Evolutionary conservation across 2,113 vertebrate species (phyloP).

Genomic region (Elephantulus edwardii): DNA sequence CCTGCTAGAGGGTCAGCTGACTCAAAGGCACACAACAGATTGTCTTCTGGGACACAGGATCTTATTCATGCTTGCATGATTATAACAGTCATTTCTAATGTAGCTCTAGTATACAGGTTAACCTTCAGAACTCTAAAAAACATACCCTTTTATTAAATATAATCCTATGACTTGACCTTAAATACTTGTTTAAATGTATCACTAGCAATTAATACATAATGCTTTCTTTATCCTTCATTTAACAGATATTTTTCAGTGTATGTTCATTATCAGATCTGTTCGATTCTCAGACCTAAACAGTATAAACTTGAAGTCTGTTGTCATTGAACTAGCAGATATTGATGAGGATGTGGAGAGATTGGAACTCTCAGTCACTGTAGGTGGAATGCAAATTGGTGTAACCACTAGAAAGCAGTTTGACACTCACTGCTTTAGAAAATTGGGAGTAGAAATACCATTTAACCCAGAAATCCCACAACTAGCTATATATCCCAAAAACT

Average conservation of each 20-base stretch:
- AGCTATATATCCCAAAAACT: too few species aligned
- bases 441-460: too few species aligned
- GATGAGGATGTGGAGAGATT: too few species aligned
- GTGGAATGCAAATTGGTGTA: too few species aligned
- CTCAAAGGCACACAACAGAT: too few species aligned
- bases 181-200: background rate
- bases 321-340: background rate
- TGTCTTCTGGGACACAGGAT: too few species aligned
- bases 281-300: background rate
- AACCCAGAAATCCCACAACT: too few species aligned
- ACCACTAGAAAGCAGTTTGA: too few species aligned
- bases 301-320: background rate
- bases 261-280: background rate
- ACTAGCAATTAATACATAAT: background rate
- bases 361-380: too few species aligned
- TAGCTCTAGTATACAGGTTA: background rate
- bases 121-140: background rate
- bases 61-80: background rate
- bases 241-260: background rate
- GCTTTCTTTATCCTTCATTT: background rate
- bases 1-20: too few species aligned
- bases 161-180: background rate
- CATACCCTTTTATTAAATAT: background rate
- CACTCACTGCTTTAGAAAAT: too few species aligned
- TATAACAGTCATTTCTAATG: background rate